These are phyloP conservation scores for Tonatia bakeri DNA, from an alignment of 2,113 vertebrate genomes.

Conservation along the genomic window DNA sequence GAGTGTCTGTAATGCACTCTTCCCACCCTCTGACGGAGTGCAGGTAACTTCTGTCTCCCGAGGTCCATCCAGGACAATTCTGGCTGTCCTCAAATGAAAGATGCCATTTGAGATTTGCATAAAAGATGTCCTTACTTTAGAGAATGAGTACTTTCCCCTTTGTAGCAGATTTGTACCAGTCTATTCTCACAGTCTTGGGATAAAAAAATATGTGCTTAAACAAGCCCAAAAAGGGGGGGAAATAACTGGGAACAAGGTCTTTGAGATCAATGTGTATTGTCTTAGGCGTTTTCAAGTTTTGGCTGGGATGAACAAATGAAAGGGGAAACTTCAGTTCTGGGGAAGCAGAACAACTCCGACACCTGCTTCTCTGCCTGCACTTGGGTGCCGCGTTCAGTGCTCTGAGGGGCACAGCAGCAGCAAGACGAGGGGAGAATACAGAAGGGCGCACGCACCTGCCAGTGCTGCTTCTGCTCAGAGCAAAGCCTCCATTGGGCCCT, in stretches of 20 bases:
- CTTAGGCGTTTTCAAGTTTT: not conserved
- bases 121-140: not conserved
- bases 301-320: slow-evolving; percentile 13
- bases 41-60: not conserved
- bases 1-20: not conserved
- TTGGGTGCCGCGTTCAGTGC: not conserved
- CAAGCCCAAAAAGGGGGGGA: not conserved
- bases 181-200: not conserved
- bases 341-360: not conserved
- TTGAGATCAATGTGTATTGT: slow-evolving; percentile 23
- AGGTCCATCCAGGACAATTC: not conserved
- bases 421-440: not conserved
- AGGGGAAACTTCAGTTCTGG: not conserved
- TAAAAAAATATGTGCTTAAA: not conserved
- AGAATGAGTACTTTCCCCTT: not conserved
- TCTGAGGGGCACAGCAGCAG: not conserved
- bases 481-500: accelerated
- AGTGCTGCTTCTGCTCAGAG: not conserved
- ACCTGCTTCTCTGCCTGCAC: not conserved
- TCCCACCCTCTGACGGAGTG: not conserved
- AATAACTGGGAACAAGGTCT: not conserved
- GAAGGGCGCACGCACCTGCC: not conserved
- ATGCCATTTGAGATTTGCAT: not conserved
- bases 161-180: not conserved
- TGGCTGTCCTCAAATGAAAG: not conserved